Conservation (phyloP, 2,797 vertebrate species). For the Siniperca scherzeri region DNA sequence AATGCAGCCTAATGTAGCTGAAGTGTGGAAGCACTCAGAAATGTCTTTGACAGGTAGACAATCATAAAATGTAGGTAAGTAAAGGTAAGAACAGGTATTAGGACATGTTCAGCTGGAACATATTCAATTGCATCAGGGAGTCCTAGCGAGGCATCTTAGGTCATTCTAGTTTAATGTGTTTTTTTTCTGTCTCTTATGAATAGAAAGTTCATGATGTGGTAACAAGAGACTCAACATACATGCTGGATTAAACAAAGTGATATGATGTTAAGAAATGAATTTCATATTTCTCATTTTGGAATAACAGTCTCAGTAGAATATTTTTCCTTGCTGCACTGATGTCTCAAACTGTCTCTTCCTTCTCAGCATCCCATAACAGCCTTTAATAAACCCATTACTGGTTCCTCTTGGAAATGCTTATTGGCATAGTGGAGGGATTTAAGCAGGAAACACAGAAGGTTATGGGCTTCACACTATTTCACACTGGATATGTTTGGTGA, state of each 20-base stretch:
- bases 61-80: background rate
- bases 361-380: conserved; percentile 36
- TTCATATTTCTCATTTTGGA: conserved; percentile 25
- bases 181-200: background rate
- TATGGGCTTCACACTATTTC: conserved; percentile 67
- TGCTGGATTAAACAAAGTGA: conserved; percentile 23
- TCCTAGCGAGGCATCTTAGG: too few relatives aligned
- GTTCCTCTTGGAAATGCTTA: conserved; percentile 51
- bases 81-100: background rate
- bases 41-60: background rate
- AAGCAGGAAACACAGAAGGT: conserved; percentile 51
- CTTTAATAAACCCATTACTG: conserved; percentile 55
- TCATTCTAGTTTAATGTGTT: background rate
- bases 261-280: background rate
- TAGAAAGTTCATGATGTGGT: background rate
- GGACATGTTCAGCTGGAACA: background rate
- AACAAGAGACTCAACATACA: background rate
- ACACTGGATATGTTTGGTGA: conserved; percentile 75
- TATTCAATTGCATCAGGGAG: background rate
- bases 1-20: background rate
- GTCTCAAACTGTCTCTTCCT: conserved; percentile 28
- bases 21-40: background rate
- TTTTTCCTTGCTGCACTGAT: conserved; percentile 5
- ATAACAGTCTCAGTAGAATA: background rate
- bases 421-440: conserved; percentile 55